A percentile compares a stretch with the other conserved stretches of the same genome.
These are phyloP conservation scores for Rhinoderma darwinii DNA, from an alignment of 2,113 vertebrate species.

Conservation along the genomic window DNA sequence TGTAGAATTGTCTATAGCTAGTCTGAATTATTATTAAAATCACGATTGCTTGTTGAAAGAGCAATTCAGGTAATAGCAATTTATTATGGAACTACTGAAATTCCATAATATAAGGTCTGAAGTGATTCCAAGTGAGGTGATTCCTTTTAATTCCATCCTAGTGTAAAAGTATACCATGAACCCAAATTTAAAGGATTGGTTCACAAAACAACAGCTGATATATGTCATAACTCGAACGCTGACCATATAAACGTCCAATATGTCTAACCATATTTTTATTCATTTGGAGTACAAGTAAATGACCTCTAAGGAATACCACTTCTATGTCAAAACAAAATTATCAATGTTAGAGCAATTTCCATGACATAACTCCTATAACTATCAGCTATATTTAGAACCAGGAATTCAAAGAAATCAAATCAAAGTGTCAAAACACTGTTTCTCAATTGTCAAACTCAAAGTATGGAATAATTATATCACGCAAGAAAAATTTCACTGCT, in stretches of 20 bases:
- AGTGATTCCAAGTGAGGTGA: too few species aligned
- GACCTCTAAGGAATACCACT: constrained; percentile 22
- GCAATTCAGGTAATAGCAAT: too few species aligned
- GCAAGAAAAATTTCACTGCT: constrained; percentile 45
- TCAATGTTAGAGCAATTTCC: constrained; percentile 16
- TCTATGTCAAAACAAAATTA: constrained; percentile 23
- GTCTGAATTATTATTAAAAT: background rate
- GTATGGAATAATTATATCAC: constrained; percentile 30
- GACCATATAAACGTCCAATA: background rate
- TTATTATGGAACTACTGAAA: too few species aligned
- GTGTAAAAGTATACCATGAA: too few species aligned
- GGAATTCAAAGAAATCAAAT: constrained; percentile 42
- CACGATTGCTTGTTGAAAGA: too few species aligned
- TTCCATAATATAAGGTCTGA: too few species aligned
- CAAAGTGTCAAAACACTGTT: constrained; percentile 47
- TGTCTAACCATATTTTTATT: background rate
- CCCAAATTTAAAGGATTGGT: background rate
- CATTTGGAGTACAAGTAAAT: background rate
- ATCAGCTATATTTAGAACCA: constrained; percentile 32
- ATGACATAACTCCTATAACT: constrained; percentile 21
- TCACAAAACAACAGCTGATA: background rate
- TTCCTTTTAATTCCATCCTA: too few species aligned
- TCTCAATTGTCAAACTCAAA: constrained; percentile 51
- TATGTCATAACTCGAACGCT: background rate
- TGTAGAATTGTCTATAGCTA: background rate